These are phyloP conservation scores for Drymodes brunneopygia DNA, from an alignment of 2,113 vertebrate species.

Conservation along the genomic window DNA sequence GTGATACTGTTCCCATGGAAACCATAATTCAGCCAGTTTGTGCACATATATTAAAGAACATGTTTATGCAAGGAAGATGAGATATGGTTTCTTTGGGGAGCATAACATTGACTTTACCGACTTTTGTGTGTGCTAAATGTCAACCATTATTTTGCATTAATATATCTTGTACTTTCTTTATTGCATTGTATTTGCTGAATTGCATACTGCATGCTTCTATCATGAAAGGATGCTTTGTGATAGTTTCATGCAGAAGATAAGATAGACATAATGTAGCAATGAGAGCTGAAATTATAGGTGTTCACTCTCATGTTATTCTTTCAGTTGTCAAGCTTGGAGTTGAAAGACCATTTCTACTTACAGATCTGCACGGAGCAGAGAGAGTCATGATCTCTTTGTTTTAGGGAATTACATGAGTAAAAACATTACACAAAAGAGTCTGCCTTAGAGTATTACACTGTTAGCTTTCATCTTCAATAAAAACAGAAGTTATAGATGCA, in stretches of 20 bases:
- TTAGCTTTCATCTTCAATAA: neutral
- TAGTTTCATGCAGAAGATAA: neutral
- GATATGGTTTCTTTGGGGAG: slow-evolving; percentile 48
- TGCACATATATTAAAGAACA: neutral
- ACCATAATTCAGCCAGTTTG: slow-evolving; percentile 20
- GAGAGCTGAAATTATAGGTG: neutral
- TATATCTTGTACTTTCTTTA: neutral
- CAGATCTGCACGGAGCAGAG: neutral
- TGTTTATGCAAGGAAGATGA: slow-evolving; percentile 24
- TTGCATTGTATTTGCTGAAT: slow-evolving; percentile 12
- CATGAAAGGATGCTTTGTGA: neutral
- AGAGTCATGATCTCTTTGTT: neutral
- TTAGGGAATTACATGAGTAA: neutral
- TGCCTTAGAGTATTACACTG: neutral
- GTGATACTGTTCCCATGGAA: slow-evolving; percentile 39
- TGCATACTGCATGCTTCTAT: neutral
- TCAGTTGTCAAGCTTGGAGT: neutral
- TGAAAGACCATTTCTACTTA: neutral
- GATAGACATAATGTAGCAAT: neutral
- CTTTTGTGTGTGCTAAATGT: slow-evolving; percentile 34
- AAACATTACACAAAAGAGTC: neutral
- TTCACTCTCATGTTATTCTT: neutral
- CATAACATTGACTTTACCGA: neutral
- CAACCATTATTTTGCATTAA: slow-evolving; percentile 33
- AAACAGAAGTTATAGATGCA: neutral